These are phyloP conservation scores for Nycticorax nycticorax DNA, from an alignment of 2,113 vertebrate genomes.

Conservation along the genomic window DNA sequence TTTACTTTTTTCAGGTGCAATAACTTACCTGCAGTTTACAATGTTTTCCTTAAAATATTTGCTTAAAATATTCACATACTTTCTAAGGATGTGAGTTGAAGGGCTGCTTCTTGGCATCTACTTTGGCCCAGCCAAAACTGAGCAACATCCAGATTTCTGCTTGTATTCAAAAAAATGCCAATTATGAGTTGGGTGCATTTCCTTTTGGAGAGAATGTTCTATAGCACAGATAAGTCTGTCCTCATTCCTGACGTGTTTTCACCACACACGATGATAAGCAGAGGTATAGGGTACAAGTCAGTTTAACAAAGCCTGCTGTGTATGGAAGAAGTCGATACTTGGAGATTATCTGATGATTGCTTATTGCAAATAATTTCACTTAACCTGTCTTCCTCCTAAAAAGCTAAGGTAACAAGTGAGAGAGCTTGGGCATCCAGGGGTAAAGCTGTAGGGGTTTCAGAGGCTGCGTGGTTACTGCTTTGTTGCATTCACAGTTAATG, in stretches of 20 bases:
- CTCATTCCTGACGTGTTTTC: background rate
- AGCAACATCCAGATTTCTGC: background rate
- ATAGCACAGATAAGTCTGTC: background rate
- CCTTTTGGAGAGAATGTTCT: background rate
- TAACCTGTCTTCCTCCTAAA: background rate
- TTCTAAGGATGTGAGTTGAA: background rate
- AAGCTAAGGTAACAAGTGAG: background rate
- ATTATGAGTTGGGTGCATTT: background rate
- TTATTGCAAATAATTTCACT: background rate
- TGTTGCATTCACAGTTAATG: background rate
- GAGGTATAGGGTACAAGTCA: background rate
- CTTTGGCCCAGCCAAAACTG: background rate
- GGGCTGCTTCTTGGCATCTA: background rate
- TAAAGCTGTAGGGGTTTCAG: background rate
- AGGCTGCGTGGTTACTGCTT: background rate
- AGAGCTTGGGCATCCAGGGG: background rate
- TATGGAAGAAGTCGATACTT: background rate
- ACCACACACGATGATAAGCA: background rate
- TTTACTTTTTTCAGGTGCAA: background rate
- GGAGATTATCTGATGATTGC: background rate
- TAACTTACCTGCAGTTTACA: background rate
- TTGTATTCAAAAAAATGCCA: rapidly evolving
- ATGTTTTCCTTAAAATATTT: background rate
- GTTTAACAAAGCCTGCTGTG: background rate
- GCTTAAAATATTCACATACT: too few species aligned